Evolutionary conservation across 2,888 invertebrate genomes (phyloP).

Genomic region (Xestia c-nigrum): DNA sequence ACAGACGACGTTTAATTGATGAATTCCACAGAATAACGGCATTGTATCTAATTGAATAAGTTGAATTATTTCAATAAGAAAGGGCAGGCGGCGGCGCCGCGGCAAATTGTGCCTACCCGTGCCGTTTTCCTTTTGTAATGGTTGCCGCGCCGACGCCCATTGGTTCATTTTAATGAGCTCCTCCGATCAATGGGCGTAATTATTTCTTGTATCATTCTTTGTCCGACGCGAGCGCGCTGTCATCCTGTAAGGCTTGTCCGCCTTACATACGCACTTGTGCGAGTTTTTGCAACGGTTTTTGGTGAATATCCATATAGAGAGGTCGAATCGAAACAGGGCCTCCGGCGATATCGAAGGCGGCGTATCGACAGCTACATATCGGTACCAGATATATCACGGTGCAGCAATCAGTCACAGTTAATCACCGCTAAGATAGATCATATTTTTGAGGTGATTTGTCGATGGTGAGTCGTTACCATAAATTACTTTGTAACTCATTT

Average conservation of each 20-base stretch:
- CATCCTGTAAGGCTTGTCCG: conserved; percentile 79
- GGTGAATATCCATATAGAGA: conserved; percentile 82
- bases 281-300: conserved; percentile 84
- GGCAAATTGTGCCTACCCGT: conserved; percentile 84
- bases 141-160: conserved; percentile 77
- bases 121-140: conserved; percentile 81
- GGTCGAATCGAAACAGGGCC: conserved; percentile 56
- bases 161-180: conserved; percentile 88
- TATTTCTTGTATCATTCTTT: conserved; percentile 89
- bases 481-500: conserved; percentile 5
- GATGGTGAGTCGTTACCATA: conserved; percentile 23
- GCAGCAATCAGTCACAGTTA: conserved; percentile 56
- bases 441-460: conserved; percentile 31
- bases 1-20: conserved; percentile 76
- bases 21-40: conserved; percentile 78
- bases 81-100: conserved; percentile 83
- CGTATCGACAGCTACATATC: conserved; percentile 56
- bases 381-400: conserved; percentile 52
- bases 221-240: conserved; percentile 84
- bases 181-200: conserved; percentile 89
- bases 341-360: conserved; percentile 48
- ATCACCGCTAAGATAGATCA: conserved; percentile 23
- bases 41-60: conserved; percentile 81
- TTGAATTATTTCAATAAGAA: conserved; percentile 86
- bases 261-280: conserved; percentile 68